A percentile compares a stretch with the other conserved stretches of the same genome.
Evolutionary conservation across 1,140 invertebrate genomes (phyloP).

Genomic region (Apis cerana): DNA sequence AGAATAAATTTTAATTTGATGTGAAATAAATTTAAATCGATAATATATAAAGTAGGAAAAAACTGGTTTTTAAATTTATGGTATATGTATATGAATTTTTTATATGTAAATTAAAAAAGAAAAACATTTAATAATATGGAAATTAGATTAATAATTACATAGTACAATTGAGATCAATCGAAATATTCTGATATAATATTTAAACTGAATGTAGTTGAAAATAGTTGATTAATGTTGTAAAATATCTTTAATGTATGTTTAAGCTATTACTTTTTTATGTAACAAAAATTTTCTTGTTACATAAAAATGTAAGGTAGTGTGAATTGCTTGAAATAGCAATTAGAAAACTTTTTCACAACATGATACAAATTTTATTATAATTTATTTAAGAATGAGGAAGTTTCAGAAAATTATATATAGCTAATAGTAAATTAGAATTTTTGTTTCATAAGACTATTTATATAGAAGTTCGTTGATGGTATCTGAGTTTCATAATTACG

Average conservation of each 20-base stretch:
- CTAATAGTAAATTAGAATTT: not conserved
- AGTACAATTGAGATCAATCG: not conserved
- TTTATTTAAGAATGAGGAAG: not conserved
- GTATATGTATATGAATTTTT: too few relatives aligned
- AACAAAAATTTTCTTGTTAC: not conserved
- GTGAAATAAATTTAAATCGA: not conserved
- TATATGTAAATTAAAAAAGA: not conserved
- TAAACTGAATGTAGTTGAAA: not conserved
- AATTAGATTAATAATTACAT: not conserved
- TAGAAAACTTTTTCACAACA: not conserved
- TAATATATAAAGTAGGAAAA: too few relatives aligned
- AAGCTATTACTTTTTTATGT: too few relatives aligned
- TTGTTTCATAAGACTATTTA: not conserved
- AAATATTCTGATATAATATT: not conserved
- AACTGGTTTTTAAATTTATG: not conserved
- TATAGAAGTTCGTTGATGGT: not conserved
- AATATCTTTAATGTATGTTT: not conserved
- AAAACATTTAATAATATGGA: not conserved
- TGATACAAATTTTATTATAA: not conserved
- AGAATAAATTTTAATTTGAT: not conserved
- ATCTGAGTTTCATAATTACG: slow-evolving; percentile 51
- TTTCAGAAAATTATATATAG: not conserved
- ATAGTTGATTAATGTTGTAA: not conserved
- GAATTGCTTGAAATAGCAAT: not conserved
- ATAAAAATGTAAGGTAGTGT: not conserved